Evolutionary conservation across 2,888 invertebrate species (phyloP).

Genomic region (Volucella zonaria): DNA sequence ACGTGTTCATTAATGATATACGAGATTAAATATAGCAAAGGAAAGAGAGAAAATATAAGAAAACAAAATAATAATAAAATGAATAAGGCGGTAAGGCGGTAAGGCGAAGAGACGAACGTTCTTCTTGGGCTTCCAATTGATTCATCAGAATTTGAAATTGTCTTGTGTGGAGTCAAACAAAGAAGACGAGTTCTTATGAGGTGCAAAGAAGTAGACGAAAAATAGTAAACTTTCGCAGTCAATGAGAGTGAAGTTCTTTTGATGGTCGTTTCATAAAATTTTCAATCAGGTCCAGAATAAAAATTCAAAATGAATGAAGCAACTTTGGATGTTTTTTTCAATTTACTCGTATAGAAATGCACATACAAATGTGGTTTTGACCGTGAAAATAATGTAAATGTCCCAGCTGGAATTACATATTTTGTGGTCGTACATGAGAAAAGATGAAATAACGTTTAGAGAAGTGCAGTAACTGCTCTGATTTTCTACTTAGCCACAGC

Average conservation of each 20-base stretch:
- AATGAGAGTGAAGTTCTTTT: conserved; percentile 17
- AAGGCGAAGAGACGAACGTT: neutral
- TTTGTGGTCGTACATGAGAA: no score
- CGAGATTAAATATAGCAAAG: conserved; percentile 30
- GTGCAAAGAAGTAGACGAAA: conserved; percentile 18
- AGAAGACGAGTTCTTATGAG: conserved; percentile 14
- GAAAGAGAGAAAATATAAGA: neutral
- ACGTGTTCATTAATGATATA: conserved; percentile 34
- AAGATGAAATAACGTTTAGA: no score
- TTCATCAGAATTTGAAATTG: conserved; percentile 1
- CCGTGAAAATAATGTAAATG: no score
- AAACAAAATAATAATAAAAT: neutral
- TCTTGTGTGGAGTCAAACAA: neutral
- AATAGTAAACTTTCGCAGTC: conserved; percentile 42
- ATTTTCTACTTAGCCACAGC: no score
- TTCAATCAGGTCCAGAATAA: no score
- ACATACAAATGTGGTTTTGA: no score
- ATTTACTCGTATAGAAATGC: no score
- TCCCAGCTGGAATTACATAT: no score
- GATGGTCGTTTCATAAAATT: no score
- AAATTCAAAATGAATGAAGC: no score
- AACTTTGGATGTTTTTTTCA: no score
- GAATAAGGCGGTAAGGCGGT: neutral
- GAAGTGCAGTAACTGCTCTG: no score
- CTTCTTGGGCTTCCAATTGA: neutral